Evolutionary conservation across 92 coral and sea anemone genomes (phyloP), one percentile per base, ranked within the genome.

Genomic region (Metridium senile): DNA sequence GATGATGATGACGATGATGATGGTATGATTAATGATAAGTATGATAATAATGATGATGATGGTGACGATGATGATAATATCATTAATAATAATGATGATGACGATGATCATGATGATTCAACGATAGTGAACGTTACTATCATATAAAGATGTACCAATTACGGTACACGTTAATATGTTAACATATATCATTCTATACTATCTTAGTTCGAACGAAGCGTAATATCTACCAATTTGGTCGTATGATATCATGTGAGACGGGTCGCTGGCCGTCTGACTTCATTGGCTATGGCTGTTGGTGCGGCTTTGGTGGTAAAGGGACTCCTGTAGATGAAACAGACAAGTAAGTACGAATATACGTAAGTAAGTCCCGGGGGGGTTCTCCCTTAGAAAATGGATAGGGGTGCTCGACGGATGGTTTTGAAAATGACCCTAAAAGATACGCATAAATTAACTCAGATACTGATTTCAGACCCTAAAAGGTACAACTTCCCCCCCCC

Each of bases 231-330:
- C 78, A 73, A 33, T 73, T 73, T 35, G 78, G 78, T 57, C 53
- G 3, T 1, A 73, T 73, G 78, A 23, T 73, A 28, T 46, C 16
- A n/a, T 73, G 78, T 20, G 78, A 58, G 26, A 73, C 78, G 1
- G 57, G 57, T 11, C 66, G 78, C 20, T 73, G 78, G 78, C 67
- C 32, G 4, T 57, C 78, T 27, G 78, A 73, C 33, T 73, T 56
- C 34, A 19, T 73, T 62, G 68, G 78, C 43, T 73, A 73, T 35
- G 78, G 78, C 66, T 73, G 78, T 34, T 73, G 78, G 78, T 73
- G 78, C 33, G 78, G 78, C 21, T 32, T 27, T n/a, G 78, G 78
- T n/a, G 78, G 78, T 27, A 73, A 73, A 73, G 78, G 78, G 1
- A 73, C 68, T 21, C 78, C 78, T n/a, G 26, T 73, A 18, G 78